A percentile compares a stretch with the other conserved stretches of the same genome.
Evolutionary conservation across 2,888 invertebrate genomes (phyloP).

Genomic region (Latrodectus hesperus): DNA sequence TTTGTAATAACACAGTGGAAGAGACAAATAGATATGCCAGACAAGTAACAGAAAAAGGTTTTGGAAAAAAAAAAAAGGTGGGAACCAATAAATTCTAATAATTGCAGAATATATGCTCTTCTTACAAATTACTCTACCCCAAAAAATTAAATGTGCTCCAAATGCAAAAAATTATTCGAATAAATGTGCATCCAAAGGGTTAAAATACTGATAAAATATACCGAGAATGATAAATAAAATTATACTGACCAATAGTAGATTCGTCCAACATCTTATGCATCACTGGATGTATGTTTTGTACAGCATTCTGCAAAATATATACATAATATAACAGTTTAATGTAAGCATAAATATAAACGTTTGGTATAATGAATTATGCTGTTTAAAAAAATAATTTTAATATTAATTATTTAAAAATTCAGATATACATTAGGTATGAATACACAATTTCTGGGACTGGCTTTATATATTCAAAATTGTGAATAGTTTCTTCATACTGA

Average conservation of each 20-base stretch:
- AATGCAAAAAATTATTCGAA: no score
- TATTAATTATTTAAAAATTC: neutral
- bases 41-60: no score
- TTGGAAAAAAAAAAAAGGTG: no score
- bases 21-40: neutral
- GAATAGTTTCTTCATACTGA: no score
- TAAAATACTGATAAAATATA: no score
- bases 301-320: constrained; percentile 92
- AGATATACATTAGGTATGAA: neutral
- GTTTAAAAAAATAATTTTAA: neutral
- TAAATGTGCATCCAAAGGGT: no score
- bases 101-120: no score
- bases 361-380: neutral
- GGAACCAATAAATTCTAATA: no score
- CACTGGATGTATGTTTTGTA: constrained; percentile 88
- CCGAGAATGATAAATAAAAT: neutral
- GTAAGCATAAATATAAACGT: neutral
- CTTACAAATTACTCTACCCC: no score
- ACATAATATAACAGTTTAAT: constrained; percentile 87
- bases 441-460: neutral
- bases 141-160: no score
- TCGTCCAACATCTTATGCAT: constrained; percentile 92
- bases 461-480: no score
- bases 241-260: constrained; percentile 78
- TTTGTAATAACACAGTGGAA: no score